phyloP scores from a whole-genome alignment of 2,113 vertebrate genomes.

The Tragulus kanchil region DNA sequence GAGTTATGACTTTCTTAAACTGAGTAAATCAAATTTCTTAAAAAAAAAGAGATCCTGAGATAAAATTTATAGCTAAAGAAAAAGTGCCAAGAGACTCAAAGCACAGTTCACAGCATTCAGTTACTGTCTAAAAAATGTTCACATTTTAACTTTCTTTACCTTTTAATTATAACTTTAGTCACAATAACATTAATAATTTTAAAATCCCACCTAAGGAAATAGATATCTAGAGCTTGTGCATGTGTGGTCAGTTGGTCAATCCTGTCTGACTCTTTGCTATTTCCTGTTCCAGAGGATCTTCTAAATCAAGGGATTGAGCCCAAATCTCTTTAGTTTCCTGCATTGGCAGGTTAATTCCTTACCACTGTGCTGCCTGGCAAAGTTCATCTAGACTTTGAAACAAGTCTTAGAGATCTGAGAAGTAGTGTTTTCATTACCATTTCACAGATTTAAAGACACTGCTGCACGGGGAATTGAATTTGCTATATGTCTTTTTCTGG shows the following conservation, averaged over 20 bases:
- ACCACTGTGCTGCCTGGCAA: accelerated
- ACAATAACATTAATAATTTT: not conserved
- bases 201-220: not conserved
- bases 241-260: not conserved
- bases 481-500: not conserved
- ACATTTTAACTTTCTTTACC: not conserved
- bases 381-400: not conserved
- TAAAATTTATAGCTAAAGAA: not conserved
- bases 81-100: not conserved
- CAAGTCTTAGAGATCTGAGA: not conserved
- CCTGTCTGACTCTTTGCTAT: not conserved
- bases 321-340: not conserved
- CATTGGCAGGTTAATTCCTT: not conserved
- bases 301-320: not conserved
- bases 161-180: not conserved
- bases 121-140: not conserved
- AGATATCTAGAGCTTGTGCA: not conserved
- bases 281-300: not conserved
- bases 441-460: not conserved
- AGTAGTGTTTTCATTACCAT: not conserved
- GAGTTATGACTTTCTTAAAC: not conserved
- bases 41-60: not conserved
- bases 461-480: not conserved
- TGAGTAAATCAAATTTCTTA: not conserved
- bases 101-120: not conserved